Conservation (phyloP, 2,888 invertebrate species). For the Entomobrya multifasciata region DNA sequence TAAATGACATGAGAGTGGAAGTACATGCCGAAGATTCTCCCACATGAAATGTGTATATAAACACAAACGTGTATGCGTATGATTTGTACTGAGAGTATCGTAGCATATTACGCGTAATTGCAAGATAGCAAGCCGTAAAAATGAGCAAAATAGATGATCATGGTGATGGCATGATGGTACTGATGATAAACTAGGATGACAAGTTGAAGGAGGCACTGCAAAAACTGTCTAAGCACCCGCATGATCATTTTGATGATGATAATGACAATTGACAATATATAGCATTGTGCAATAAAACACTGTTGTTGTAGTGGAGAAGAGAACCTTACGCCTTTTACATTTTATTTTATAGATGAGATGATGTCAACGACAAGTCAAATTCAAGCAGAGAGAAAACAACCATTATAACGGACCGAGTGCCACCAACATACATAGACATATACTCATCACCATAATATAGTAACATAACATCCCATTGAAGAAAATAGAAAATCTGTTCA, state of each 20-base stretch:
- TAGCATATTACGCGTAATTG: no score
- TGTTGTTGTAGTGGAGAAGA: no score
- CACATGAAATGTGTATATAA: no score
- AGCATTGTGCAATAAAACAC: neutral
- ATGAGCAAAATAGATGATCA: conserved; percentile 44
- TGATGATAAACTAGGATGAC: conserved; percentile 52
- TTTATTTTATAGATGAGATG: conserved; percentile 3
- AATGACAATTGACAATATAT: neutral
- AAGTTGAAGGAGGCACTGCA: conserved; percentile 25
- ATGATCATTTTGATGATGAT: conserved; percentile 2
- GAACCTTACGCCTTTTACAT: neutral
- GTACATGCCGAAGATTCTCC: no score
- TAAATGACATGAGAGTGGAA: conserved; percentile 17
- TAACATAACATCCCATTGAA: conserved; percentile 4
- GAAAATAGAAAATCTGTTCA: conserved; percentile 23
- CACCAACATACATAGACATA: conserved; percentile 7
- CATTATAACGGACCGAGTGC: conserved; percentile 47
- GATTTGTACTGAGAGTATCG: no score
- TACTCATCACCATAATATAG: neutral
- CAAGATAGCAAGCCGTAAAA: conserved; percentile 36
- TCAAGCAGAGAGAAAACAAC: conserved; percentile 35
- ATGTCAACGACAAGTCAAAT: conserved; percentile 71
- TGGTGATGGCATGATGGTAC: conserved; percentile 38
- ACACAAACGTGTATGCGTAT: no score
- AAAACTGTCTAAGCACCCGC: conserved; percentile 28